Conservation (phyloP, 2,888 invertebrate species). For the Polia nebulosa region DNA sequence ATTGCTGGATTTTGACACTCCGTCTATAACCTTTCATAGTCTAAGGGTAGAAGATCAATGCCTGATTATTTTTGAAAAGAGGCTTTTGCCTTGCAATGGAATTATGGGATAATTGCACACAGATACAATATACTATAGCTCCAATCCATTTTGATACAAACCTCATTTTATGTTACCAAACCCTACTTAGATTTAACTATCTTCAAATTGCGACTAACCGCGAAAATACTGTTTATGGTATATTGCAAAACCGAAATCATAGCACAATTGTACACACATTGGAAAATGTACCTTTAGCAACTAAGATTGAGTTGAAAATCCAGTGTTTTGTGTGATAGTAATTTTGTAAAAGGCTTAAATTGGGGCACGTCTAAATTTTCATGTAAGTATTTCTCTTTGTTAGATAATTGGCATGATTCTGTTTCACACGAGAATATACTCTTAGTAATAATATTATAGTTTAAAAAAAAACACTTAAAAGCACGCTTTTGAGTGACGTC, state of each 20-base stretch:
- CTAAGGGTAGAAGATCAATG: no score
- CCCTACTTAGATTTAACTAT: constrained; percentile 42
- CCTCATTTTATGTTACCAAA: constrained; percentile 45
- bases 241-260: constrained; percentile 49
- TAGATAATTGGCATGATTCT: constrained; percentile 22
- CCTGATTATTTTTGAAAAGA: no score
- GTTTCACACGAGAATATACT: constrained; percentile 5
- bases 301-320: constrained; percentile 5
- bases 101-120: no score
- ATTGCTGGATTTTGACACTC: no score
- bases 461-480: background rate
- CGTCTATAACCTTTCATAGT: no score
- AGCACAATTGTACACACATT: constrained; percentile 16
- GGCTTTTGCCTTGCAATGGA: no score
- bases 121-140: background rate
- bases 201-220: constrained; percentile 54
- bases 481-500: background rate
- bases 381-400: constrained; percentile 35
- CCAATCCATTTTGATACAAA: constrained; percentile 23
- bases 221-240: constrained; percentile 53
- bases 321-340: constrained; percentile 2
- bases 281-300: background rate
- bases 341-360: constrained; percentile 45
- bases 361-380: constrained; percentile 37
- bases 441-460: background rate